These are phyloP conservation scores for Eumeta japonica DNA, from an alignment of 1,140 invertebrate species.

Conservation along the genomic window DNA sequence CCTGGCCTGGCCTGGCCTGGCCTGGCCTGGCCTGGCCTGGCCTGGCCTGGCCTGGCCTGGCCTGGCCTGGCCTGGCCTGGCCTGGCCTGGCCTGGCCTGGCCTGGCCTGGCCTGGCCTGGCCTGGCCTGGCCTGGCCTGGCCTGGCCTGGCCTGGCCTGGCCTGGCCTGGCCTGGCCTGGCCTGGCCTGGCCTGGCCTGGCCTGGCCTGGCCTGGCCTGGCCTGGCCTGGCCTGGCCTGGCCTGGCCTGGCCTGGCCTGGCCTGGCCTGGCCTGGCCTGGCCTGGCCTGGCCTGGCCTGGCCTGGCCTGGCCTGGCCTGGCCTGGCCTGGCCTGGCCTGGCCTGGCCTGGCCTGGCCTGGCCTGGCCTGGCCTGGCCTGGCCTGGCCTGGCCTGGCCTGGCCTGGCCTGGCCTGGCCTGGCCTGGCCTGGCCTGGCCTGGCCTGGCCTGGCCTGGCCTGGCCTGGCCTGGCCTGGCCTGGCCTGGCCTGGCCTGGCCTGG, in stretches of 20 bases:
- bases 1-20: background rate
- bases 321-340: constrained; percentile 3
- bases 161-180: constrained; percentile 1
- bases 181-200: constrained; percentile 1
- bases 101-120: constrained; percentile 1
- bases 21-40: constrained; percentile 2
- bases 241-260: constrained; percentile 1
- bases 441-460: constrained; percentile 3
- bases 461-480: constrained; percentile 3
- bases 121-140: constrained; percentile 1
- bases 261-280: constrained; percentile 1
- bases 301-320: constrained; percentile 2
- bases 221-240: constrained; percentile 1
- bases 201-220: constrained; percentile 1
- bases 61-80: background rate
- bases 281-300: constrained; percentile 1
- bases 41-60: background rate
- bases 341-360: constrained; percentile 3
- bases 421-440: constrained; percentile 3
- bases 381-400: constrained; percentile 3
- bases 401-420: constrained; percentile 3
- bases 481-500: constrained; percentile 3
- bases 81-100: constrained; percentile 10
- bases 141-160: constrained; percentile 1
- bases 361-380: constrained; percentile 3